phyloP scores from a whole-genome alignment of 2,888 invertebrate genomes.

The Unio pictorum region DNA sequence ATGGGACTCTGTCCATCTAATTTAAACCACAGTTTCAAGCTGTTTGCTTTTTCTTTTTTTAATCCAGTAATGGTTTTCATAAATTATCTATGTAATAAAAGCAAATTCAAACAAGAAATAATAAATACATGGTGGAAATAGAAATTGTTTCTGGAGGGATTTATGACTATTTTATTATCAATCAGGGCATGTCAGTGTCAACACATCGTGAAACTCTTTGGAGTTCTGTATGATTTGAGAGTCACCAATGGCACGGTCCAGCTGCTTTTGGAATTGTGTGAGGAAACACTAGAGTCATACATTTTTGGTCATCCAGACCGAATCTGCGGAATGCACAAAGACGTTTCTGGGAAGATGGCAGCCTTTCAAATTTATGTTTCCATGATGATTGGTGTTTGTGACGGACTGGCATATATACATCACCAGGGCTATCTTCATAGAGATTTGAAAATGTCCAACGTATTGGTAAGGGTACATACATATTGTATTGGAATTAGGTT shows the following conservation, averaged over 20 bases:
- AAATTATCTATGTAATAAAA: too few relatives aligned
- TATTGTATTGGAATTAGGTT: too few relatives aligned
- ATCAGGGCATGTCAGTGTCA: constrained; percentile 51
- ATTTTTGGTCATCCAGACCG: constrained; percentile 14
- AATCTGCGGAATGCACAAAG: constrained; percentile 10
- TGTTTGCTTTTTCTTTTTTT: too few relatives aligned
- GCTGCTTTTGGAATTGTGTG: constrained; percentile 38
- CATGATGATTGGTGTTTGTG: constrained; percentile 46
- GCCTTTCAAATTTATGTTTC: constrained; percentile 43
- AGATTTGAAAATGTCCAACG: constrained; percentile 64
- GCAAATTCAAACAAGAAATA: too few relatives aligned
- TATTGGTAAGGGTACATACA: constrained; percentile 48
- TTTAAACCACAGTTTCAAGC: too few relatives aligned
- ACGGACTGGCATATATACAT: constrained; percentile 56
- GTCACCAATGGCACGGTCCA: not conserved
- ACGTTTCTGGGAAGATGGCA: constrained; percentile 13
- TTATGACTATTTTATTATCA: not conserved
- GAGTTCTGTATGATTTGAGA: constrained; percentile 35
- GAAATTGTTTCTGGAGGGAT: too few relatives aligned
- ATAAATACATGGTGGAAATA: too few relatives aligned
- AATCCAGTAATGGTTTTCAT: too few relatives aligned
- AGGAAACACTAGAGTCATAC: constrained; percentile 20
- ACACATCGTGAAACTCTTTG: constrained; percentile 57
- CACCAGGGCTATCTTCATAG: constrained; percentile 52
- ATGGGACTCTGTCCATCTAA: too few relatives aligned